Conservation (phyloP, 2,797 vertebrate genomes). For the Pseudomugil tenellus region DNA sequence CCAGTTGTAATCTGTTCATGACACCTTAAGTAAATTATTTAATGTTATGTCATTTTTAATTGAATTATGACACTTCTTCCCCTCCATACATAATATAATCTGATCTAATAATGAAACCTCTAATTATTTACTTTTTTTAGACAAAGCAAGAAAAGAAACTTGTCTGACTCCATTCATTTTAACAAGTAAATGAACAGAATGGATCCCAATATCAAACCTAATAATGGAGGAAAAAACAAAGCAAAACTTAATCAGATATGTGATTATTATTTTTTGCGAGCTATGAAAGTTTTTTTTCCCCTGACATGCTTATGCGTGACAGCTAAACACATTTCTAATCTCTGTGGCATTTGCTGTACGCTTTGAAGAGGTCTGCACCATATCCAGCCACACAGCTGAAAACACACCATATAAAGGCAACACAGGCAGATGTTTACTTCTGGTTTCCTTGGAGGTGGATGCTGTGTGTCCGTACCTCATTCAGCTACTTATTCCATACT, state of each 20-base stretch:
- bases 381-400: conserved; percentile 8
- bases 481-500: conserved; percentile 15
- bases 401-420: conserved; percentile 47
- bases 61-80: not conserved
- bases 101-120: not conserved
- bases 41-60: not conserved
- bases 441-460: conserved; percentile 44
- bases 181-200: not conserved
- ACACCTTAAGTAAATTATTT: not conserved
- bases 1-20: not conserved
- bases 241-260: not conserved
- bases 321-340: conserved; percentile 42
- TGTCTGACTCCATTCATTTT: not conserved
- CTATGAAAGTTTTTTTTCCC: conserved; percentile 18
- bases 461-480: conserved; percentile 25
- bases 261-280: conserved; percentile 7
- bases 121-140: not conserved
- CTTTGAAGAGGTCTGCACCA: conserved; percentile 19
- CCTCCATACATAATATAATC: not conserved
- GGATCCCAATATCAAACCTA: not conserved
- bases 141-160: not conserved
- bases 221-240: not conserved
- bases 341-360: conserved; percentile 33
- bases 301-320: conserved; percentile 3
- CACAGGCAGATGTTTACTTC: conserved; percentile 35